Percentiles rank a stretch among this genome's conserved stretches.
phyloP scores from a whole-genome alignment of 2,113 vertebrate genomes.

The Leuciscus idus region DNA sequence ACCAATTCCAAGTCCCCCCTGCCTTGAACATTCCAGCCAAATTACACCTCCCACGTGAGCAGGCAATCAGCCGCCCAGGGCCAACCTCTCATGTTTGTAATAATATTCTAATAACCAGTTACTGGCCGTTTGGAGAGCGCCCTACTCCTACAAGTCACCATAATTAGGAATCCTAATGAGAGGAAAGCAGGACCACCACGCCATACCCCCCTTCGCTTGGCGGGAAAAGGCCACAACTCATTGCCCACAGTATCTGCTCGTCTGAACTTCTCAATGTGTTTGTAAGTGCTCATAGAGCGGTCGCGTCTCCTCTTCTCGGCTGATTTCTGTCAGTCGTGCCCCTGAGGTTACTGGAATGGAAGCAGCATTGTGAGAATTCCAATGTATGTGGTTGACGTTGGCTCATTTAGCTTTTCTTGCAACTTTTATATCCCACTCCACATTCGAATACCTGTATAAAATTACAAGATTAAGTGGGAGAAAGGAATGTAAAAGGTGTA shows the following conservation, averaged over 20 bases:
- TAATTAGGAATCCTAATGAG: constrained; percentile 74
- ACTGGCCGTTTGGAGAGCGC: constrained; percentile 73
- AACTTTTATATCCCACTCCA: constrained; percentile 23
- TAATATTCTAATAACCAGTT: constrained; percentile 81
- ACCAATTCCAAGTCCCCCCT: constrained; percentile 45
- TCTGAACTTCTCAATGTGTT: constrained; percentile 41
- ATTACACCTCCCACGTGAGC: constrained; percentile 77
- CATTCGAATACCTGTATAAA: constrained; percentile 37
- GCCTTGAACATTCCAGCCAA: constrained; percentile 77
- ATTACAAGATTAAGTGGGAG: constrained; percentile 29
- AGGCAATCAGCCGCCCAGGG: constrained; percentile 76
- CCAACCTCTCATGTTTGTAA: constrained; percentile 76
- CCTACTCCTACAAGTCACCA: constrained; percentile 74
- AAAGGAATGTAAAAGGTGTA: constrained; percentile 14
- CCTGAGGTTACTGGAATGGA: constrained; percentile 68
- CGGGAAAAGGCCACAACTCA: constrained; percentile 49
- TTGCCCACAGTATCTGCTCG: constrained; percentile 55
- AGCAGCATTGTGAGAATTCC: constrained; percentile 69
- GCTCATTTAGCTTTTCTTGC: constrained; percentile 19
- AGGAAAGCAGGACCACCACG: constrained; percentile 64
- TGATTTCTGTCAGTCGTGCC: constrained; percentile 60
- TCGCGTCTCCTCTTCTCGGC: constrained; percentile 30
- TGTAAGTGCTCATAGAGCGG: constrained; percentile 48
- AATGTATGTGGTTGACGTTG: constrained; percentile 58
- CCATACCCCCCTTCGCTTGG: constrained; percentile 40